Evolutionary conservation across 2,888 invertebrate genomes (phyloP), one percentile per base, ranked within the genome.

Genomic region (Drosophila lutescens): DNA sequence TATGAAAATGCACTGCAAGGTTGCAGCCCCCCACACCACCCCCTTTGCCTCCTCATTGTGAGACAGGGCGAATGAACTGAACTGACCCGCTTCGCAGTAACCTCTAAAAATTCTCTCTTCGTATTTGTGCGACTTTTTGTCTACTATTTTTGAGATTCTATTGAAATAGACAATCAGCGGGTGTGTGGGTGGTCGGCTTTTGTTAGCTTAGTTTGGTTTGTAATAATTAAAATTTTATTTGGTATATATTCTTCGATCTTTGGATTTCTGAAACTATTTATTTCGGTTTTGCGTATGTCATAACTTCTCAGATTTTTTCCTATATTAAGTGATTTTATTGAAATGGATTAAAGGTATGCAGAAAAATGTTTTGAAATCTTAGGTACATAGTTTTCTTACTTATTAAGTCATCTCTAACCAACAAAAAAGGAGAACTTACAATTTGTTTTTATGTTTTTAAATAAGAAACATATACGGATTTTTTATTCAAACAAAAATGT

Each of bases 1-100:
- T 73, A 71, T 67, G 62, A 75, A 70, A 76, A 76, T 76, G 68
- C 73, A 58, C 70, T 77, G 78, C 86, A 86, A 86, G 86, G 86
- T 86, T 84, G 78, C 77, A 74, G 65, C 20, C 30, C 54, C 6
- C 13, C 17, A 10, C 5, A 10, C 50, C n/a, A 8, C 8, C 62
- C 40, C 47, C 61, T 20, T 12, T 1, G 26, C 46, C 20, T 9
- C 2, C 3, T 17, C 41, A 47, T 41, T 47, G 69, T 59, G 58
- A 67, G 69, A 63, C 66, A 82, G 91, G 91, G 91, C 90, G 91
- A 91, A 91, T 88, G 91, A 91, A 91, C 91, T 91, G 90, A 90
- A 90, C 89, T 91, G 91, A 91, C 91, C 91, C 82, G 91, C 86
- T 91, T 91, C 86, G 83, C 57, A 74, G 83, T 89, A 90, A 90